Conservation (phyloP, 2,888 invertebrate species). For the Listrodromus nycthemerus region DNA sequence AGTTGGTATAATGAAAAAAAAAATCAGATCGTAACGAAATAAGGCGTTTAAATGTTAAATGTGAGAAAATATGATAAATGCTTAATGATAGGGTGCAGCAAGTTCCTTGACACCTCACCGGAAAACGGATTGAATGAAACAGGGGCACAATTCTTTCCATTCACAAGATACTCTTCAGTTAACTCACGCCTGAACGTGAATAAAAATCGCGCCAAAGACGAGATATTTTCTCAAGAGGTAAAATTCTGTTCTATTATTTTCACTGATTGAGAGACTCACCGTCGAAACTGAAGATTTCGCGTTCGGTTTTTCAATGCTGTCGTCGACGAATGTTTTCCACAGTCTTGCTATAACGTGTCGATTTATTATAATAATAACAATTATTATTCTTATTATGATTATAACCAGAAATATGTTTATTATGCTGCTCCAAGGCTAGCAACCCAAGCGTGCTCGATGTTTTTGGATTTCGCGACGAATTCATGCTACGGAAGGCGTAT, state of each 20-base stretch:
- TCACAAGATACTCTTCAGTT: constrained; percentile 40
- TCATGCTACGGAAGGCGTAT: not conserved
- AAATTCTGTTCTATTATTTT: not conserved
- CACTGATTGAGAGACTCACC: constrained; percentile 56
- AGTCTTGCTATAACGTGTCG: not conserved
- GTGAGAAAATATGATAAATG: not conserved
- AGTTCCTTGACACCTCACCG: constrained; percentile 62
- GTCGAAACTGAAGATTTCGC: constrained; percentile 28
- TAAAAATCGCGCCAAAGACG: constrained; percentile 65
- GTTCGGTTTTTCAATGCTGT: constrained; percentile 48
- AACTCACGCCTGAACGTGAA: constrained; percentile 49
- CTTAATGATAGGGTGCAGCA: constrained; percentile 31
- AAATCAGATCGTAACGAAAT: not conserved
- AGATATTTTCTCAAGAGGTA: constrained; percentile 30
- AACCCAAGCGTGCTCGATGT: constrained; percentile 5
- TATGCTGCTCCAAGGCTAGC: not conserved
- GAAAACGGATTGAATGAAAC: constrained; percentile 36
- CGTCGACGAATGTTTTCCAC: constrained; percentile 15
- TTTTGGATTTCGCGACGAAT: not conserved
- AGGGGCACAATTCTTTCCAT: constrained; percentile 44
- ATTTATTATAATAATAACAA: not conserved
- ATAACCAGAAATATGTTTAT: not conserved
- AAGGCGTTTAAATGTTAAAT: not conserved
- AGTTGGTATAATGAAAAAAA: not conserved
- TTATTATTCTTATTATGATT: constrained; percentile 13